phyloP scores from a whole-genome alignment of 1,140 invertebrate species.

The Mamestra configurata region DNA sequence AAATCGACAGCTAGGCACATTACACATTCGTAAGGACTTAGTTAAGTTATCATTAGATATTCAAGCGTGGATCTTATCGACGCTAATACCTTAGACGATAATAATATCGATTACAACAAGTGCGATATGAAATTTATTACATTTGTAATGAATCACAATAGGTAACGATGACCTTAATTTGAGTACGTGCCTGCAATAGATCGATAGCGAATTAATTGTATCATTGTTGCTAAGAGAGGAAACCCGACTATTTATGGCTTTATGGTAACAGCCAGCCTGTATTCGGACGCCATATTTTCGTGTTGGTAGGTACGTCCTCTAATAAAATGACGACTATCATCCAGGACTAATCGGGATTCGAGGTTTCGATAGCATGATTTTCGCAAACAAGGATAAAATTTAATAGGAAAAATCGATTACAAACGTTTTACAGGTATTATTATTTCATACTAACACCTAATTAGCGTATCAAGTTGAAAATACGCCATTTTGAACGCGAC shows the following conservation, averaged over 20 bases:
- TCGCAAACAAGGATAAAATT: neutral
- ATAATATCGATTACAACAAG: conserved; percentile 28
- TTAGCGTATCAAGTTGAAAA: neutral
- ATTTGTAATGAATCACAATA: conserved; percentile 36
- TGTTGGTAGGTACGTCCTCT: neutral
- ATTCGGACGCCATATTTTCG: neutral
- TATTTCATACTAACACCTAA: neutral
- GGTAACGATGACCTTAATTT: conserved; percentile 25
- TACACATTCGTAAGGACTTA: conserved; percentile 6
- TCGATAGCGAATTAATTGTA: conserved; percentile 16
- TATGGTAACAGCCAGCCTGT: neutral
- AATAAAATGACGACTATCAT: neutral
- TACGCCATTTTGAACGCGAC: neutral
- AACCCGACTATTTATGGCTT: neutral
- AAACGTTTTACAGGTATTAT: neutral
- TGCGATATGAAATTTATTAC: conserved; percentile 38
- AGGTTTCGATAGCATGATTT: neutral
- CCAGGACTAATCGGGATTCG: too few species aligned
- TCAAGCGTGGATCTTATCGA: conserved; percentile 21
- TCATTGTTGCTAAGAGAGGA: conserved; percentile 10
- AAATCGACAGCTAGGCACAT: conserved; percentile 6
- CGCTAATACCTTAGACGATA: conserved; percentile 41
- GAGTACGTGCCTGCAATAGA: conserved; percentile 8
- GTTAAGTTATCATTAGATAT: conserved; percentile 39
- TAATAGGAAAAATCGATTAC: neutral